phyloP scores from a whole-genome alignment of 2,888 invertebrate species.

The Trichogramma evanescens region DNA sequence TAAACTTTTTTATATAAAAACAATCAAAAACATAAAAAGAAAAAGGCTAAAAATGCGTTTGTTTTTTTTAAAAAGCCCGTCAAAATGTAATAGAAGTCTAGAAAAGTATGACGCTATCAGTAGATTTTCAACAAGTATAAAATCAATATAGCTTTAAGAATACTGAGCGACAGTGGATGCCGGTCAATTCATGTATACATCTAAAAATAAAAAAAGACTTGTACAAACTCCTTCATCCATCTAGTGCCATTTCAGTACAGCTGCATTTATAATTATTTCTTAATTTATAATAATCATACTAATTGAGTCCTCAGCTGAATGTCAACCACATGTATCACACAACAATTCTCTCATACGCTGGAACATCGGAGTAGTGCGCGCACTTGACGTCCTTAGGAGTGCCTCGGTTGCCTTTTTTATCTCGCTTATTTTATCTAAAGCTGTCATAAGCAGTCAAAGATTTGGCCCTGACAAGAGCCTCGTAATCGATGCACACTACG shows the following conservation, averaged over 20 bases:
- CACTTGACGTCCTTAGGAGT: constrained; percentile 7
- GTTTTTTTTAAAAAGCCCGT: constrained; percentile 11
- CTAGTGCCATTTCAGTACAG: constrained; percentile 9
- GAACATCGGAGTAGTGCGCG: constrained; percentile 14
- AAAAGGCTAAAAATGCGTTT: constrained; percentile 6
- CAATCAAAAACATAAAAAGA: background rate
- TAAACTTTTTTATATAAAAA: constrained; percentile 8
- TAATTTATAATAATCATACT: constrained; percentile 6
- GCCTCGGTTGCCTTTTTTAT: background rate
- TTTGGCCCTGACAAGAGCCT: constrained; percentile 9
- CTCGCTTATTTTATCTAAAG: constrained; percentile 5
- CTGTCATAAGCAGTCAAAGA: constrained; percentile 14
- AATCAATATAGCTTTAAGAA: constrained; percentile 32
- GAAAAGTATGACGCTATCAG: constrained; percentile 34
- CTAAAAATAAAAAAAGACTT: constrained; percentile 16
- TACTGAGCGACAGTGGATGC: constrained; percentile 24
- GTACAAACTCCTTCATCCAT: constrained; percentile 18
- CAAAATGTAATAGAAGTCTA: constrained; percentile 23
- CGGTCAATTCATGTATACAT: constrained; percentile 6
- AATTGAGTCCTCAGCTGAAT: constrained; percentile 13
- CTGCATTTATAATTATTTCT: constrained; percentile 1
- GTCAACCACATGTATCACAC: constrained; percentile 22
- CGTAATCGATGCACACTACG: constrained; percentile 19
- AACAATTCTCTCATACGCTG: constrained; percentile 5
- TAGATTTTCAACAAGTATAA: constrained; percentile 34